Evolutionary conservation across 2,797 vertebrate genomes (phyloP).

Genomic region (Labroides dimidiatus): DNA sequence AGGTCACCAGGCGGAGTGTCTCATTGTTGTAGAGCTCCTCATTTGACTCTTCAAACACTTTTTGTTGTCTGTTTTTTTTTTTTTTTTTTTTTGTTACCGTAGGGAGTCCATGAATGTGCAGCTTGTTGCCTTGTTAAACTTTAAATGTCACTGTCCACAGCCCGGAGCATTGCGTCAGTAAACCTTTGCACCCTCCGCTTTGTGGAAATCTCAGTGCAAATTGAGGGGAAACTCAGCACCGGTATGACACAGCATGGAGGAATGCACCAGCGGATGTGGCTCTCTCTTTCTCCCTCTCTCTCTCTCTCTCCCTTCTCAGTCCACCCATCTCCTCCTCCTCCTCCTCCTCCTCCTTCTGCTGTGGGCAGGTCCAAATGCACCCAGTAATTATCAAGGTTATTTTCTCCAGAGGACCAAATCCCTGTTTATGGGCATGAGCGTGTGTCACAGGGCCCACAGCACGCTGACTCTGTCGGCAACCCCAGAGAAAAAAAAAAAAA

Average conservation of each 20-base stretch:
- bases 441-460: slow-evolving; percentile 75
- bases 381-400: slow-evolving; percentile 85
- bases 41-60: slow-evolving; percentile 26
- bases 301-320: slow-evolving; percentile 20
- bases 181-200: slow-evolving; percentile 55
- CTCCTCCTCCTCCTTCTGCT: slow-evolving; percentile 44
- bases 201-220: slow-evolving; percentile 68
- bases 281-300: slow-evolving; percentile 54
- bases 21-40: slow-evolving; percentile 2
- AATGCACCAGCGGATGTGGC: slow-evolving; percentile 78
- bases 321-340: slow-evolving; percentile 28
- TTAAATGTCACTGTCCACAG: slow-evolving; percentile 57
- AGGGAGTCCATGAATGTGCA: slow-evolving; percentile 29
- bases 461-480: slow-evolving; percentile 56
- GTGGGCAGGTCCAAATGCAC: slow-evolving; percentile 78
- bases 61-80: too few relatives aligned
- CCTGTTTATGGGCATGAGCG: slow-evolving; percentile 83
- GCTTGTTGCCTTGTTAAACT: slow-evolving; percentile 63
- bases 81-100: slow-evolving; percentile 40
- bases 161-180: slow-evolving; percentile 51
- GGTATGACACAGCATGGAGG: slow-evolving; percentile 80
- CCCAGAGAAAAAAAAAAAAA: slow-evolving; percentile 12
- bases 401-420: slow-evolving; percentile 83
- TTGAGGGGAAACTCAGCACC: slow-evolving; percentile 76
- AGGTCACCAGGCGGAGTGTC: slow-evolving; percentile 37